Percentiles rank a stretch among this genome's conserved stretches.
Conservation (phyloP, 2,113 vertebrate species). For the Conger conger region DNA sequence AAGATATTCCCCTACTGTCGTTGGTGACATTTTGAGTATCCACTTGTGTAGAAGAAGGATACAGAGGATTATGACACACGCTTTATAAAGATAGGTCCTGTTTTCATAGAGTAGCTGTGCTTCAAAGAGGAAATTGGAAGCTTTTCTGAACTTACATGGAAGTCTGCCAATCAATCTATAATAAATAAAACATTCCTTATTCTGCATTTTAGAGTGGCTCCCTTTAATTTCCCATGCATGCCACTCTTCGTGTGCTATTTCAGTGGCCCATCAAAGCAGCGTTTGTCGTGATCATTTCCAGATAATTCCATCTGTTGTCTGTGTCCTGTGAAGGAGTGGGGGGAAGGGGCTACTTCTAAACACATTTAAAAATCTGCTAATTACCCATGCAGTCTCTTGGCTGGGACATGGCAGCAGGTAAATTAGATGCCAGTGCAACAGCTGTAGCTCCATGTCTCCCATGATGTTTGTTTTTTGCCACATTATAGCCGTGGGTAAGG, state of each 20-base stretch:
- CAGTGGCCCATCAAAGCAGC: conserved; percentile 45
- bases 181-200: conserved; percentile 61
- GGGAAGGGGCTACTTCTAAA: conserved; percentile 48
- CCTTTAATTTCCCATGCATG: conserved; percentile 55
- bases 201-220: conserved; percentile 40
- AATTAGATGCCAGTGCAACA: conserved; percentile 52
- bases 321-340: conserved; percentile 21
- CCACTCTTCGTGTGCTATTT: conserved; percentile 40
- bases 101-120: conserved; percentile 36
- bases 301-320: conserved; percentile 42
- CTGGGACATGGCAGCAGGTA: conserved; percentile 50
- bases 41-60: conserved; percentile 15
- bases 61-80: conserved; percentile 47
- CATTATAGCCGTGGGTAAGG: neutral
- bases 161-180: conserved; percentile 51
- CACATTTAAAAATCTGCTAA: conserved; percentile 51
- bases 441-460: conserved; percentile 39
- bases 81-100: conserved; percentile 36
- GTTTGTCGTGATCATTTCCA: conserved; percentile 41
- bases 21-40: neutral
- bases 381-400: conserved; percentile 58
- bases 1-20: neutral
- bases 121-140: conserved; percentile 28
- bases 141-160: conserved; percentile 27
- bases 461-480: neutral